Percentiles rank a stretch among this genome's conserved stretches.
Conservation (phyloP, 2,113 vertebrate genomes). For the Shinisaurus crocodilurus region DNA sequence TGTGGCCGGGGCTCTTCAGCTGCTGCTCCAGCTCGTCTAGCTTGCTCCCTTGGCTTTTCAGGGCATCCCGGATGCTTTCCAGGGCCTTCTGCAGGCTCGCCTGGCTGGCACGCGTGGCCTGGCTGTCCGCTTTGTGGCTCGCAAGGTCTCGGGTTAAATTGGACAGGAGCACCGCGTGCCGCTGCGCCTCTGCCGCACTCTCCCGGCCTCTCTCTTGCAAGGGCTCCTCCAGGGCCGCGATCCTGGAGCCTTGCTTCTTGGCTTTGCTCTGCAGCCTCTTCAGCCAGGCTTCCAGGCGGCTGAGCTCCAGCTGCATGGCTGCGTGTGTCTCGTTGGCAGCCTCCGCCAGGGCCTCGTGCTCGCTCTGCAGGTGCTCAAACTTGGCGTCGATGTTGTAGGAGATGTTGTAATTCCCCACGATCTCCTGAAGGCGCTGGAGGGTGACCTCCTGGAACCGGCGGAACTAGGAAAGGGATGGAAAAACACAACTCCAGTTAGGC, state of each 20-base stretch:
- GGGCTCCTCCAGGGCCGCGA: slow-evolving; percentile 67
- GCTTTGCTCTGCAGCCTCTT: slow-evolving; percentile 68
- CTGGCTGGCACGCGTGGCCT: slow-evolving; percentile 58
- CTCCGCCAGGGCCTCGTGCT: slow-evolving; percentile 52
- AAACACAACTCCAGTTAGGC: background rate
- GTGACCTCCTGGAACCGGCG: slow-evolving; percentile 76
- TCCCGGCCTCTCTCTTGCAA: slow-evolving; percentile 47
- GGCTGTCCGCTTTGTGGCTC: slow-evolving; percentile 19
- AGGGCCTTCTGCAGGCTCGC: slow-evolving; percentile 62
- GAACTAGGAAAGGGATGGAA: slow-evolving; percentile 68
- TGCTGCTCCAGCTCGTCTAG: slow-evolving; percentile 67
- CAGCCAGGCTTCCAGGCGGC: slow-evolving; percentile 63
- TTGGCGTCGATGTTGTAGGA: slow-evolving; percentile 58
- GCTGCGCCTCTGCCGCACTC: slow-evolving; percentile 30
- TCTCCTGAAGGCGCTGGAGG: slow-evolving; percentile 67
- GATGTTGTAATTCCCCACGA: slow-evolving; percentile 74
- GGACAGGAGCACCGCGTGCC: slow-evolving; percentile 9
- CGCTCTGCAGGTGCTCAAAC: slow-evolving; percentile 64
- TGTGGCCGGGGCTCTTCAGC: slow-evolving; percentile 11
- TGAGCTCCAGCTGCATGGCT: slow-evolving; percentile 45
- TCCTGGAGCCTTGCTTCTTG: slow-evolving; percentile 63
- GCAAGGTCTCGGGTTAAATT: slow-evolving; percentile 66
- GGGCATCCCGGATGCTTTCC: slow-evolving; percentile 54
- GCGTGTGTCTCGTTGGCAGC: slow-evolving; percentile 43
- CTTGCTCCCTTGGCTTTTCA: slow-evolving; percentile 70